Base-by-base conservation (phyloP, 2,797 vertebrate genomes). In the Centropyge bicolor region DNA sequence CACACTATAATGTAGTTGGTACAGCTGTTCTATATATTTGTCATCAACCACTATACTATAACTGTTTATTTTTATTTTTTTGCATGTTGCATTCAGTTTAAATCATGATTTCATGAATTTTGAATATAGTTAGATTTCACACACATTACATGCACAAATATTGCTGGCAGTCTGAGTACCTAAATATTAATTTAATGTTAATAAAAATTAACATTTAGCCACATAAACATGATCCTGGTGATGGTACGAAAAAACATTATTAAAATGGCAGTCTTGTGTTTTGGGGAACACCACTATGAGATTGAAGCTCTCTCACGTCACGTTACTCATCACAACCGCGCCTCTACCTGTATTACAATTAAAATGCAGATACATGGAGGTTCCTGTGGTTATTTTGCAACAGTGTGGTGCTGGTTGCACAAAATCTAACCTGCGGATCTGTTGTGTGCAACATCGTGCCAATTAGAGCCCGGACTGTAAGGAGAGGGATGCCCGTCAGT, bases 321-420 rank as follows among this genome's bases (percentile, higher is more conserved):
- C 20, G 7, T 65, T 65, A n/a, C 27, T 65, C 62, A 65, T 65
- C 43, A 49, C 10, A 48, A 45, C 27, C 45, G 36, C 62, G 35
- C 27, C 43, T 35, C 45, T 65, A 17, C 57, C 20, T 41, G 38
- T 57, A 12, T 14, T 38, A 12, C 17, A 31, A 19, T 46, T 63
- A 36, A n/a, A 13, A 43, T 61, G 2, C 16, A n/a, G 11, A 61
- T 14, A 13, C 8, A 48, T 5, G 16, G 63, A 40, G 20, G 3
- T 66, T 38, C n/a, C 31, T 14, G 46, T 38, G 64, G 48, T 66
- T 64, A 64, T 64, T 51, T 66, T 24, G 46, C 48, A 38, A 65
- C 45, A 36, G 45, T 20, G 17, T 63, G 19, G 19, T 49, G 27
- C 45, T 36, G 31, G 6, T 48, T 48, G 31, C 45, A 49, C 19